phyloP scores from a whole-genome alignment of 2,113 vertebrate species.

The Baryphthengus martii region DNA sequence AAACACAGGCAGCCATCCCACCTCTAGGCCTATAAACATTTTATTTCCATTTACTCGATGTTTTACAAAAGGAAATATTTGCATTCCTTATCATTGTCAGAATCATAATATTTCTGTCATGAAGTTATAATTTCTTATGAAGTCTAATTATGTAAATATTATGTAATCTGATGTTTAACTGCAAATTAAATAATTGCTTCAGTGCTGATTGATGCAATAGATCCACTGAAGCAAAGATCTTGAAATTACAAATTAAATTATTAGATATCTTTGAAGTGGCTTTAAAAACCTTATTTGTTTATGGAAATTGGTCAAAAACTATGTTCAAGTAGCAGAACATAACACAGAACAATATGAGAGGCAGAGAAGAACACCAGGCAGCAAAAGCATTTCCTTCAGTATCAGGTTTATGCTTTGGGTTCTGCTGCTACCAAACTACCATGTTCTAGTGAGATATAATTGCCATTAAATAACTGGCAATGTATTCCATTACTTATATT shows the following conservation, averaged over 20 bases:
- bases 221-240: not conserved
- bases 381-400: not conserved
- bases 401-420: not conserved
- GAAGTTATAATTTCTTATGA: not conserved
- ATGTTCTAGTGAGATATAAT: not conserved
- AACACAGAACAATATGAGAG: not conserved
- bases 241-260: conserved; percentile 19
- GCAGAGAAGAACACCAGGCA: not conserved
- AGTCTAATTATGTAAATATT: conserved; percentile 46
- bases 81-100: not conserved
- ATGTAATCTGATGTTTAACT: conserved; percentile 10
- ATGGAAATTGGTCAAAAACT: not conserved
- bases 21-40: not conserved
- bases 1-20: not conserved
- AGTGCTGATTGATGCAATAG: not conserved
- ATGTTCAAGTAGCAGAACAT: not conserved
- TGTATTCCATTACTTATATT: not conserved
- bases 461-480: not conserved
- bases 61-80: not conserved
- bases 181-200: conserved; percentile 41
- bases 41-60: not conserved
- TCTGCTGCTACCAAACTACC: not conserved
- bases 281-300: conserved; percentile 2
- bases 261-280: not conserved
- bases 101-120: not conserved